Conservation (phyloP, 2,113 vertebrate species). For the Malurus elegans region DNA sequence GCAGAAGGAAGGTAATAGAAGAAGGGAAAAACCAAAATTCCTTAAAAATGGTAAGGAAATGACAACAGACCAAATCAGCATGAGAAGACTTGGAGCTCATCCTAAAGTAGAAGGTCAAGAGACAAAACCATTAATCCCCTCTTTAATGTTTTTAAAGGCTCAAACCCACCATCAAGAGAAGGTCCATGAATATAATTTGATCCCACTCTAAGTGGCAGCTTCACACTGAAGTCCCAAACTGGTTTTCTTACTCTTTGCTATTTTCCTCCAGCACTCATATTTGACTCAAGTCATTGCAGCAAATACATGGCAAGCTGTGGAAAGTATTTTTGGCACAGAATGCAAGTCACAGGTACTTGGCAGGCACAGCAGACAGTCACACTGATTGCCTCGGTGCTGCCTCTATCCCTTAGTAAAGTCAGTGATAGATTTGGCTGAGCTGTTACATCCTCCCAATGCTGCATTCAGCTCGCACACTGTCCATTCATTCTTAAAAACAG, state of each 20-base stretch:
- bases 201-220: not conserved
- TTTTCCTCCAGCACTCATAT: not conserved
- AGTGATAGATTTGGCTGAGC: not conserved
- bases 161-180: not conserved
- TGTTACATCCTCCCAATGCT: not conserved
- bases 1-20: not conserved
- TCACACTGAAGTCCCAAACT: not conserved
- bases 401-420: not conserved
- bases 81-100: not conserved
- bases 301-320: not conserved
- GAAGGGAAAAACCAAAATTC: not conserved
- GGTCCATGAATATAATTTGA: not conserved
- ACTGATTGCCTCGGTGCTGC: not conserved
- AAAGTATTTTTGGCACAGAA: not conserved
- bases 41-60: not conserved
- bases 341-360: not conserved
- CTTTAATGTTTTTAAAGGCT: not conserved
- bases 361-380: not conserved
- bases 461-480: rapidly evolving
- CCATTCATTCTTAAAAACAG: not conserved
- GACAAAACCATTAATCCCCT: not conserved
- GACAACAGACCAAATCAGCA: not conserved
- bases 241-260: not conserved
- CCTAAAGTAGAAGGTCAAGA: not conserved
- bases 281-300: not conserved